A percentile compares a stretch with the other conserved stretches of the same genome.
Evolutionary conservation across 2,888 invertebrate genomes (phyloP).

Genomic region (Phaedon cochleariae): DNA sequence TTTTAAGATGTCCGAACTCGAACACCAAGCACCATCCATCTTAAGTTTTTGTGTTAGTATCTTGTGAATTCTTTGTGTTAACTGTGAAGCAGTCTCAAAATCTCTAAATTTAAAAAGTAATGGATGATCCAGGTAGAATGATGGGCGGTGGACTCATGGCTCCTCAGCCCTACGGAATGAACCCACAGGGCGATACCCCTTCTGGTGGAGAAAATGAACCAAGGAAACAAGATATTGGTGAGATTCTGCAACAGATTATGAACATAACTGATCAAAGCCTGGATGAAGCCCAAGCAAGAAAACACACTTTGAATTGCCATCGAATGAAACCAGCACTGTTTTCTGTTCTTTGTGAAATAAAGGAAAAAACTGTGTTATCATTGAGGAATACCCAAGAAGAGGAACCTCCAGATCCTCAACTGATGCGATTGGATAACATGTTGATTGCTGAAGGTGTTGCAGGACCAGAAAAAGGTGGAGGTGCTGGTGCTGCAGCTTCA

Average conservation of each 20-base stretch:
- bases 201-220: conserved; percentile 83
- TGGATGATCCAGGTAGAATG: conserved; percentile 86
- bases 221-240: conserved; percentile 95
- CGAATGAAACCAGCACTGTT: conserved; percentile 99
- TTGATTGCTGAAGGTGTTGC: conserved; percentile 97
- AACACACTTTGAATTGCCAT: conserved; percentile 97
- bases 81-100: too few relatives aligned
- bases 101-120: conserved; percentile 51
- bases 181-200: conserved; percentile 72
- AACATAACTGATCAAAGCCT: conserved; percentile 98
- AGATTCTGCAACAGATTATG: conserved; percentile 98
- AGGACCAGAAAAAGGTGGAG: conserved; percentile 92
- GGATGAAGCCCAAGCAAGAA: conserved; percentile 98
- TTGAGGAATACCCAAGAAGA: conserved; percentile 97
- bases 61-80: too few relatives aligned
- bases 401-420: conserved; percentile 96
- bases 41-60: too few relatives aligned
- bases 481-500: conserved; percentile 88
- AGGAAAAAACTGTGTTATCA: conserved; percentile 98
- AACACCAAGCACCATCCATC: too few relatives aligned
- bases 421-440: conserved; percentile 99
- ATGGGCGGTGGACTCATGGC: conserved; percentile 86
- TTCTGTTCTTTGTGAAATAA: conserved; percentile 98
- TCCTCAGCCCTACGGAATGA: conserved; percentile 81
- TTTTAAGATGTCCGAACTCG: too few relatives aligned